Conservation (phyloP, 2,113 vertebrate species). For the Archilochus colubris region DNA sequence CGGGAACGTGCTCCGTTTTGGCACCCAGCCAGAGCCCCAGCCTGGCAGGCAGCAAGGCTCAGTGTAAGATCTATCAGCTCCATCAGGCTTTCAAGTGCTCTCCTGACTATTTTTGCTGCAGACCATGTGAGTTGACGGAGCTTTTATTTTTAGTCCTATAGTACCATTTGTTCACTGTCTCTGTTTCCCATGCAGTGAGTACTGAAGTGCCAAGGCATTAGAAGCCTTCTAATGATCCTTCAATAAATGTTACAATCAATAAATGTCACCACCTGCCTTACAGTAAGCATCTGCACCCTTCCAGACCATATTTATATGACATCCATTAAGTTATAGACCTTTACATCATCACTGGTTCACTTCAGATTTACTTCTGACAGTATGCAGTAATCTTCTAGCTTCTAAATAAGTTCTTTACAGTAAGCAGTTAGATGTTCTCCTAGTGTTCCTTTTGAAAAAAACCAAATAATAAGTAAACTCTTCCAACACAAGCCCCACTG, state of each 20-base stretch:
- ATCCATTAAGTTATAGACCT: background rate
- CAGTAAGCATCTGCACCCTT: background rate
- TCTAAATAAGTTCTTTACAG: background rate
- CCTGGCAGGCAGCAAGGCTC: background rate
- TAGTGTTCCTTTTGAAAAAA: background rate
- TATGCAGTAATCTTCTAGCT: background rate
- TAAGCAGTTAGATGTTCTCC: background rate
- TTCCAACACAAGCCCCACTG: background rate
- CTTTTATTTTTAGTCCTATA: constrained; percentile 54
- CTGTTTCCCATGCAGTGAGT: background rate
- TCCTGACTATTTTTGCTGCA: background rate
- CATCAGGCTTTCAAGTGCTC: background rate
- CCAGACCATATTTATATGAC: background rate
- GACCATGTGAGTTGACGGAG: background rate
- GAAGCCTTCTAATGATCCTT: background rate
- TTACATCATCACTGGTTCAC: background rate
- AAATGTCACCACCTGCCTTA: constrained; percentile 1
- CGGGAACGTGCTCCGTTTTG: background rate
- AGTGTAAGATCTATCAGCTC: background rate
- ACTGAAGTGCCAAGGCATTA: background rate
- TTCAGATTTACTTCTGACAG: background rate
- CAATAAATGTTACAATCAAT: constrained; percentile 20
- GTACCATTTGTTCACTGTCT: background rate
- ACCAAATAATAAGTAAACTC: background rate
- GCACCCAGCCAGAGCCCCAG: background rate